Percentiles rank a stretch among this genome's conserved stretches.
Conservation (phyloP, 1,140 invertebrate species). For the Watersipora subatra region DNA sequence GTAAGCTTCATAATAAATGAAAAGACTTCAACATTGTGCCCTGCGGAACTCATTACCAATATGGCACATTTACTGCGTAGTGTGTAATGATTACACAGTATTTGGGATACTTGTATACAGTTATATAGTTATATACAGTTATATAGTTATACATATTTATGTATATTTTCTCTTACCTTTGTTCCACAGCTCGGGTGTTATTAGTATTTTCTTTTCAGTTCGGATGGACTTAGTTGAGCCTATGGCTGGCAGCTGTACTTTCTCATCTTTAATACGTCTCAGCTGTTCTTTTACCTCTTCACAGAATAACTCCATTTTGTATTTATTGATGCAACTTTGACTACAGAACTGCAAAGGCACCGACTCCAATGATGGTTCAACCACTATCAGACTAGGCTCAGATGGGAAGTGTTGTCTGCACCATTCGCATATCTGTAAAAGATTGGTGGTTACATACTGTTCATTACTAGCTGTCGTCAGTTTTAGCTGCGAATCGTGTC, state of each 20-base stretch:
- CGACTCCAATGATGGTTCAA: background rate
- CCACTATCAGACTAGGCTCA: background rate
- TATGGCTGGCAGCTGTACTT: background rate
- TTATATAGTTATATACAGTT: too few species aligned
- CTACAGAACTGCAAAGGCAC: background rate
- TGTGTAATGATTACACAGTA: too few species aligned
- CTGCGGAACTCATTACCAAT: too few species aligned
- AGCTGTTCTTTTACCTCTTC: background rate
- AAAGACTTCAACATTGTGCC: too few species aligned
- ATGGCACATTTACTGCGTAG: too few species aligned
- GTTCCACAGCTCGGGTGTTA: slow-evolving; percentile 2
- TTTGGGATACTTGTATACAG: too few species aligned
- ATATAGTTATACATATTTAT: too few species aligned
- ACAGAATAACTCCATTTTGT: slow-evolving; percentile 2
- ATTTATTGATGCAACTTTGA: background rate
- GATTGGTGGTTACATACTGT: too few species aligned
- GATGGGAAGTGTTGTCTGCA: background rate
- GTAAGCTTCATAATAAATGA: too few species aligned
- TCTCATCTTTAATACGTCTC: background rate
- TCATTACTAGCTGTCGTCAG: too few species aligned
- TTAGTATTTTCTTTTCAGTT: background rate
- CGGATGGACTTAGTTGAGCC: background rate
- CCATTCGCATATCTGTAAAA: slow-evolving; percentile 2
- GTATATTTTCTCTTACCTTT: too few species aligned
- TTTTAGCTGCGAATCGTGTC: too few species aligned